Evolutionary conservation across 2,113 vertebrate genomes (phyloP), one percentile per base, ranked within the genome.

Genomic region (Psittacara wagleri): DNA sequence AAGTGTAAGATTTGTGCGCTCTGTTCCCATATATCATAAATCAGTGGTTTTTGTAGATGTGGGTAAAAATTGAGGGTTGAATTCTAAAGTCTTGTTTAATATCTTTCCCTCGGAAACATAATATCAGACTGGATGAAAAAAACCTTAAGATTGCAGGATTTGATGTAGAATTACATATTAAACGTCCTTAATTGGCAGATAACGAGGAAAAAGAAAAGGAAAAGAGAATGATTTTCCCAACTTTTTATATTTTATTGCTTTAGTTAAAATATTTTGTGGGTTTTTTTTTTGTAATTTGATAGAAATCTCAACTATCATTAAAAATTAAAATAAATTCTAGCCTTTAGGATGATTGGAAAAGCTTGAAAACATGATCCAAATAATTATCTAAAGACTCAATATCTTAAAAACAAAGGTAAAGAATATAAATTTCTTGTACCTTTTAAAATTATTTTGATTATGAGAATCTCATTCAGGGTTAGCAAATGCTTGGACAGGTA

Each of bases 11-110:
- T 69, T 33, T n/a, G 9, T 84, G 29, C 62, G 9, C 2, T 83
- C 3, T 55, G 4, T 81, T 76, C 41, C 18, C 24, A 81, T 2
- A 29, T 51, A 55, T 14, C 44, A 44, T 72, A 74, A 74, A 74
- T 78, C 16, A 9, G 6, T 2, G 13, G 0, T 7, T 44, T 76
- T 76, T 69, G 1, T 17, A 61, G 66, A 35, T 78, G 12, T n/a
- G 13, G 6, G 9, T 19, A 67, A 54, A 88, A 83, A 76, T 5
- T 17, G 83, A 55, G 9, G 17, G 5, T 6, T 63, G 61, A 54
- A 78, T 89, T 55, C 49, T 52, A 49, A 73, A 43, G 7, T 37
- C 4, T 31, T 4, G 20, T 68, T 48, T 52, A 25, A 24, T 52
- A 25, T 52, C 16, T 37, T 37, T 37, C 37, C 9, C 37, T 37